phyloP scores from a whole-genome alignment of 2,113 vertebrate genomes.

The Butorides virescens region DNA sequence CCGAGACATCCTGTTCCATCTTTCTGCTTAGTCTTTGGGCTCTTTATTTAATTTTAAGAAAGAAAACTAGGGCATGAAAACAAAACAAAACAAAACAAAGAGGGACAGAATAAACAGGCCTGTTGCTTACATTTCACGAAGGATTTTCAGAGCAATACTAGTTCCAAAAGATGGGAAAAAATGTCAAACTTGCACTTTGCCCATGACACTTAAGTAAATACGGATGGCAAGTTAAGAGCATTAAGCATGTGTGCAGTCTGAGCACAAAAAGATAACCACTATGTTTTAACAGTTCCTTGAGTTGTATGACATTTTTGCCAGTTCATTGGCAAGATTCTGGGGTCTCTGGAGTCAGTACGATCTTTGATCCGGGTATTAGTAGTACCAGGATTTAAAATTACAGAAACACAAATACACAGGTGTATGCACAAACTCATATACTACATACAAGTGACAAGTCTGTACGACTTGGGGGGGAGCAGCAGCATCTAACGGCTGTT shows the following conservation, averaged over 20 bases:
- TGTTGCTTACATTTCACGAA: not conserved
- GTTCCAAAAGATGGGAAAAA: not conserved
- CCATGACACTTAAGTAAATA: not conserved
- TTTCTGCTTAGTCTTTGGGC: not conserved
- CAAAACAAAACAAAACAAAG: not conserved
- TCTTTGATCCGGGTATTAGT: not conserved
- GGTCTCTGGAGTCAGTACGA: not conserved
- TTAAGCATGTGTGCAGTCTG: not conserved
- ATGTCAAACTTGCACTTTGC: not conserved
- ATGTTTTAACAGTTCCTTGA: not conserved
- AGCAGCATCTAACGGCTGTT: not conserved
- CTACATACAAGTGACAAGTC: not conserved
- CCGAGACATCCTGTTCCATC: not conserved
- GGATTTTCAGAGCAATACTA: not conserved
- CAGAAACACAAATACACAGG: not conserved
- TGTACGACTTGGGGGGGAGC: not conserved
- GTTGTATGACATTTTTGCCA: not conserved
- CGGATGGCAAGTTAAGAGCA: not conserved
- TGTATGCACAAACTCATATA: not conserved
- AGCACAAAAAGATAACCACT: not conserved
- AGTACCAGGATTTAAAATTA: not conserved
- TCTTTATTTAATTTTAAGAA: conserved; percentile 9
- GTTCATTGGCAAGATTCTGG: not conserved
- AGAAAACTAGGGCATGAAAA: conserved; percentile 11
- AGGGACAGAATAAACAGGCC: conserved; percentile 9